Evolutionary conservation across 2,113 vertebrate genomes (phyloP), one percentile per base, ranked within the genome.

Genomic region (Anhinga anhinga): DNA sequence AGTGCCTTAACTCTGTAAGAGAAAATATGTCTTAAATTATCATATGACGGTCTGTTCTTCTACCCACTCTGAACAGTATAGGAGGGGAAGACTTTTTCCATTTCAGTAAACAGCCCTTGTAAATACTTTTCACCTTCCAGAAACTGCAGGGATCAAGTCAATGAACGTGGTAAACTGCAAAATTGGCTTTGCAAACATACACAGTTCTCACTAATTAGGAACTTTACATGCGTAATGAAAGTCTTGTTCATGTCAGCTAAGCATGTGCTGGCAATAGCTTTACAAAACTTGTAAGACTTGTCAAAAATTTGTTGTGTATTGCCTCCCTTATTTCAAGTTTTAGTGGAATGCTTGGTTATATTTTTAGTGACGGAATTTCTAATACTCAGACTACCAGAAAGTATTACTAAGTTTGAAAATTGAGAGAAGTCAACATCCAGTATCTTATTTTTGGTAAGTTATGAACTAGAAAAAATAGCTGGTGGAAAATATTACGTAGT

Each of bases 401-500:
- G 79, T 52, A 40, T 30, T 82, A 25, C 58, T 85, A 29, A 63
- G 36, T 56, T 40, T 87, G 58, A 91, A 74, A 90, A 93, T 59
- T 47, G 71, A 74, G 77, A 83, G 25, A 84, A 86, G 29, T 88
- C 82, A 56, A 20, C 45, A 30, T 77, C n/a, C 38, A 80, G 47
- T 34, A 42, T 81, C 67, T 92, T 87, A 65, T 70, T 97, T 95
- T 95, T 91, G 70, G 56, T 72, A 87, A 76, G 77, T 87, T 93
- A 49, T 9, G 77, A 93, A 66, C 42, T 36, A 53, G 32, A 17
- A 20, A 15, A 32, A 83, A 58, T 3, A 70, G 27, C 70, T 90
- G 62, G 26, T 94, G 94, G 94, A 91, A 96, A 97, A 87, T 92
- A 52, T 69, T 30, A 58, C 7, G 14, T 78, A 50, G 44, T 61